Percentiles rank a stretch among this genome's conserved stretches.
phyloP scores from a whole-genome alignment of 2,113 vertebrate species.

The Dicerorhinus sumatrensis region DNA sequence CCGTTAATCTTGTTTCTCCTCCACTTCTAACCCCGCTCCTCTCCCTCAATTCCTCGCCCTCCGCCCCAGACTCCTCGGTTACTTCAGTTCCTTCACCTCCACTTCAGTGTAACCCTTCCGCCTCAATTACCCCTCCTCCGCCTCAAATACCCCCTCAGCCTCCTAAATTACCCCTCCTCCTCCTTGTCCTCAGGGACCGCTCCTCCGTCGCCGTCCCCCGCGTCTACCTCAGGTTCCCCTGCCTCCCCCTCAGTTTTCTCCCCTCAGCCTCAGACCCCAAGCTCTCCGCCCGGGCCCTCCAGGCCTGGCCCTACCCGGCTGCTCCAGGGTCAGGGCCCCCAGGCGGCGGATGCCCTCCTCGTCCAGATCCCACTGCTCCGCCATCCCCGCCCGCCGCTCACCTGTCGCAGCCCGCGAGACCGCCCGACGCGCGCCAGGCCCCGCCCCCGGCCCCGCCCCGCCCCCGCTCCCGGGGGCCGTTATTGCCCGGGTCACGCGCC shows the following conservation, averaged over 20 bases:
- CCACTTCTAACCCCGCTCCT: neutral
- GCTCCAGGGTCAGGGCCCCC: conserved; percentile 77
- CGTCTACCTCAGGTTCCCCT: neutral
- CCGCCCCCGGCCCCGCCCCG: neutral
- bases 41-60: neutral
- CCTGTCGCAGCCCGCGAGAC: conserved; percentile 38
- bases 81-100: neutral
- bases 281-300: neutral
- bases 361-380: conserved; percentile 81
- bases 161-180: neutral
- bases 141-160: neutral
- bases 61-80: neutral
- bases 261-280: neutral
- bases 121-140: neutral
- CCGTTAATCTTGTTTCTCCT: neutral
- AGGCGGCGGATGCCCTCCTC: conserved; percentile 77
- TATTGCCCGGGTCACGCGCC: neutral
- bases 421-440: neutral
- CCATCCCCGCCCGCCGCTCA: conserved; percentile 71
- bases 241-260: neutral
- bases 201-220: neutral
- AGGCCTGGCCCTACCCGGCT: conserved; percentile 66
- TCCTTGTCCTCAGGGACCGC: neutral
- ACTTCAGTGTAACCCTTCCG: neutral
- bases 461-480: neutral